Evolutionary conservation across 2,888 invertebrate genomes (phyloP).

Genomic region (Hedya salicella): DNA sequence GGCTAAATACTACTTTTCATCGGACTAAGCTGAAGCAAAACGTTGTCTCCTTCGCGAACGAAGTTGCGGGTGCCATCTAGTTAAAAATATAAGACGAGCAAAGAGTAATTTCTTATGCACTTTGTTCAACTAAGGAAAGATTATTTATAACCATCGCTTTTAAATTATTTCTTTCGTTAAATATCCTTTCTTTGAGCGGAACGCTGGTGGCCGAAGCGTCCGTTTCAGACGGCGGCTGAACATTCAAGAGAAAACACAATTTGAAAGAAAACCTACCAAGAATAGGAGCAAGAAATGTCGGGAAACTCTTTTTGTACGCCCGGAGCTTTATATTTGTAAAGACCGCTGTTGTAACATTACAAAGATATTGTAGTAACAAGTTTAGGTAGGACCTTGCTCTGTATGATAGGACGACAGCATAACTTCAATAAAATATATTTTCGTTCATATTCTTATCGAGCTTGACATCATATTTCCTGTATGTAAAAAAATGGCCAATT

Average conservation of each 20-base stretch:
- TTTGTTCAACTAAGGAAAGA: not conserved
- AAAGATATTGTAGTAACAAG: slow-evolving; percentile 5
- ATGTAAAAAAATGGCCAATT: too few relatives aligned
- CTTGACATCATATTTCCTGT: not conserved
- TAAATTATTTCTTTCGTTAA: not conserved
- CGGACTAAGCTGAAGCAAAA: too few relatives aligned
- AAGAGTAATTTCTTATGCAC: not conserved
- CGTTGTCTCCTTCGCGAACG: too few relatives aligned
- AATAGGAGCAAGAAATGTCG: slow-evolving; percentile 5
- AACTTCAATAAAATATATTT: not conserved
- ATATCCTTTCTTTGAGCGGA: slow-evolving; percentile 3
- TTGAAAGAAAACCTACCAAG: slow-evolving; percentile 28
- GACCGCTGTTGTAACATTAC: slow-evolving; percentile 26
- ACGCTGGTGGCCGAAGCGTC: not conserved
- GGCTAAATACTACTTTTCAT: too few relatives aligned
- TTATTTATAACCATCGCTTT: not conserved
- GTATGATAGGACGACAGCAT: not conserved
- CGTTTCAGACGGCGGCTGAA: not conserved
- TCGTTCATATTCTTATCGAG: not conserved
- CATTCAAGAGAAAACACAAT: slow-evolving; percentile 31
- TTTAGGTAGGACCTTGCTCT: not conserved
- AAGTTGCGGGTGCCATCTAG: too few relatives aligned
- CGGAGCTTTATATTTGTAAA: slow-evolving; percentile 16
- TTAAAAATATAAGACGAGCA: not conserved
- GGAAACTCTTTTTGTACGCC: slow-evolving; percentile 4